These are phyloP conservation scores for Julus scanicus DNA, from an alignment of 2,888 invertebrate species.

Conservation along the genomic window DNA sequence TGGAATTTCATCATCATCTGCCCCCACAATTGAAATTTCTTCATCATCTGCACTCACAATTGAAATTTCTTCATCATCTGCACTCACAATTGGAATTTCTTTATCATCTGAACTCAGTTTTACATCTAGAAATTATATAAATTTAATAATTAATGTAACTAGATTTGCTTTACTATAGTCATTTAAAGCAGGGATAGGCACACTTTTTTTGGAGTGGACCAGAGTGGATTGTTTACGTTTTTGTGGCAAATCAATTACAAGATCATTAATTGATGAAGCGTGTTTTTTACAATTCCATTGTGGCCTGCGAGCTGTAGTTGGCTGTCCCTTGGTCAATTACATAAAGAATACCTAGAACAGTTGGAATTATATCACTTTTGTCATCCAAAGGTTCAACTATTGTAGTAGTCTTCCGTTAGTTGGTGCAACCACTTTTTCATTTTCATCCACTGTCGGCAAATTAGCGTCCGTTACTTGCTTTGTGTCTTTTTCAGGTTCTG, in stretches of 20 bases:
- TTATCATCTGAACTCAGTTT: neutral
- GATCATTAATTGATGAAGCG: too few species aligned
- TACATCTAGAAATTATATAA: neutral
- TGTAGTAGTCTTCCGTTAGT: neutral
- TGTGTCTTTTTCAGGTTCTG: constrained; percentile 50
- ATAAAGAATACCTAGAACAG: neutral
- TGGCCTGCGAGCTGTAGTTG: too few species aligned
- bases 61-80: neutral
- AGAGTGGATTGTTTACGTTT: neutral
- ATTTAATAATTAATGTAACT: neutral
- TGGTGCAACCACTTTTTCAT: neutral
- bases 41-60: too few species aligned
- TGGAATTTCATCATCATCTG: too few species aligned
- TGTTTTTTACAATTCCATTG: too few species aligned
- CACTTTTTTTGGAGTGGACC: neutral
- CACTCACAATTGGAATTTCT: neutral
- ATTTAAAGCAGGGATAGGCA: too few species aligned
- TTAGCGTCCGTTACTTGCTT: neutral
- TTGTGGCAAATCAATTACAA: too few species aligned
- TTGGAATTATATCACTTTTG: neutral
- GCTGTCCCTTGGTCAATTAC: too few species aligned
- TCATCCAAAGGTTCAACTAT: neutral
- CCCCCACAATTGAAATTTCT: too few species aligned
- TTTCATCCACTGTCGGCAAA: neutral
- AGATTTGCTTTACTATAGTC: neutral